Percentiles rank a stretch among this genome's conserved stretches.
Conservation (phyloP, 2,888 invertebrate genomes). For the Prionchulus punctatus region DNA sequence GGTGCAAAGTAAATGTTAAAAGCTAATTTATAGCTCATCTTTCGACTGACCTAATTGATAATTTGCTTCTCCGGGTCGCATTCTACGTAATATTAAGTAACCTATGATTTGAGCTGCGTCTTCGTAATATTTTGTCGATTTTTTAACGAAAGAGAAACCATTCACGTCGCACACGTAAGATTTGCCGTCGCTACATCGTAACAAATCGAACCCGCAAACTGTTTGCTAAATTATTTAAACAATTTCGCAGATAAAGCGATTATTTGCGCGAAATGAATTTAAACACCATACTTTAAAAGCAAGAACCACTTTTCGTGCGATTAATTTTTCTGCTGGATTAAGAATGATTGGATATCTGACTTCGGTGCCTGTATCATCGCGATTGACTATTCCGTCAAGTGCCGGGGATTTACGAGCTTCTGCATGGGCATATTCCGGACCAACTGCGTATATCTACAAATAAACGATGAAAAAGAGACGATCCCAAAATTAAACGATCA, state of each 20-base stretch:
- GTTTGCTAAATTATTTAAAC: constrained; percentile 48
- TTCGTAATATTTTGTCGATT: constrained; percentile 94
- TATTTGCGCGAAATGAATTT: not conserved
- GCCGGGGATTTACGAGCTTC: constrained; percentile 97
- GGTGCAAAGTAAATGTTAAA: too few relatives aligned
- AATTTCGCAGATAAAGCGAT: not conserved
- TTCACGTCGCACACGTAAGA: constrained; percentile 97
- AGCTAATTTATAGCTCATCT: too few relatives aligned
- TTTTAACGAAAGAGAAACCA: constrained; percentile 96
- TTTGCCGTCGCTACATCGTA: constrained; percentile 73
- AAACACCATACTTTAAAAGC: constrained; percentile 36
- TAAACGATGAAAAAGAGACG: not conserved
- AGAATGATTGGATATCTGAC: constrained; percentile 91
- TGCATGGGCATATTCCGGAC: constrained; percentile 97
- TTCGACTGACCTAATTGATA: too few relatives aligned
- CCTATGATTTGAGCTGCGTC: constrained; percentile 62
- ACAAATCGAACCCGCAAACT: constrained; percentile 89
- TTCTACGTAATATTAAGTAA: not conserved
- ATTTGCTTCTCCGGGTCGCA: too few relatives aligned
- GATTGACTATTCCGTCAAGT: constrained; percentile 87
- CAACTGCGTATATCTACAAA: constrained; percentile 82
- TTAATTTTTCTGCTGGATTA: constrained; percentile 84
- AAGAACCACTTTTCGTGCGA: constrained; percentile 78
- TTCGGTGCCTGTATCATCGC: constrained; percentile 83
- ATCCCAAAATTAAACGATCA: not conserved